Evolutionary conservation across 1,140 invertebrate genomes (phyloP), one percentile per base, ranked within the genome.

Genomic region (Brachionus paranguensis): DNA sequence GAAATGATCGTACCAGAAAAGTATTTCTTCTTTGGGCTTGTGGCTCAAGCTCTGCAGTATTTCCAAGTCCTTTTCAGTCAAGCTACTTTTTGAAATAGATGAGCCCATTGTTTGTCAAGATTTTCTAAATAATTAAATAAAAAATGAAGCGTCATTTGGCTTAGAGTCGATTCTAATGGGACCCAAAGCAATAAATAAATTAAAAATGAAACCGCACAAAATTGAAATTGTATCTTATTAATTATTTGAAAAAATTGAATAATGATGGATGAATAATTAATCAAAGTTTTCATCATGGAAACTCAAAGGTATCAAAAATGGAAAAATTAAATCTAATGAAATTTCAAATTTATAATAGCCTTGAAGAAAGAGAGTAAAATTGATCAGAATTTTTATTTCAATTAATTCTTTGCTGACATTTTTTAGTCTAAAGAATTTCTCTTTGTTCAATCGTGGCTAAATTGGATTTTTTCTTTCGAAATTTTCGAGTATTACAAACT

Each of bases 1-100:
- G 41, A 83, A 83, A 20, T 83, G 60, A 0, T 70, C 81, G 8
- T 81, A 81, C 78, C 78, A 81, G 33, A 81, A 81, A 12, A 64
- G 2, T 5, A 81, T 81, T 10, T 81, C 78, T 64, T 68, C 78
- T 81, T 81, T 68, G 41, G 78, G 78, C 53, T 64, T 64, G 53
- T 68, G 29, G 20, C 78, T 81, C 53, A 81, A 81, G 14, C 64
- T 60, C 4, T 60, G n/a, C 24, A 81, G 12, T n/a, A 81, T 68
- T 68, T 81, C 64, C 53, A 81, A 68, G 41, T 81, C 78, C 64
- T 81, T 81, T 7, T 81, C 72, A 53, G 41, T 76, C 8, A 76
- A 24, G 24, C 20, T 76, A 76, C n/a, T 76, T 76, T 76, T 76
- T 27, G 43, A 50, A 50, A 76, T 76, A n/a, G 72, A 29, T 50